Conservation (phyloP, 2,888 invertebrate genomes). For the Ormyrus thymus region DNA sequence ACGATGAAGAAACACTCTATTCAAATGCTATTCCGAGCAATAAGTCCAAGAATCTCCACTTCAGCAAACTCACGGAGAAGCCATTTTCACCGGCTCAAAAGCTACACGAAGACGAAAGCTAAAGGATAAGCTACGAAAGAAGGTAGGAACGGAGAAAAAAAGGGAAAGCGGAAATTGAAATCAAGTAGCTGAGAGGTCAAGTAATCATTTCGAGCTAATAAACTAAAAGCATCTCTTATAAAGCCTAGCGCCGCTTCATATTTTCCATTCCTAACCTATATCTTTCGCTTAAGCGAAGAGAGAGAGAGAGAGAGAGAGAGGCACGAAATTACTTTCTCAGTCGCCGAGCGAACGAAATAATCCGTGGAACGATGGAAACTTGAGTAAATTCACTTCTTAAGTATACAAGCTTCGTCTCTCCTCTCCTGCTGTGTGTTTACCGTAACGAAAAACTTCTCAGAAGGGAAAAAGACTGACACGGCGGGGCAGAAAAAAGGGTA, state of each 20-base stretch:
- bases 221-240: slow-evolving; percentile 63
- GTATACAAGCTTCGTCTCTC: slow-evolving; percentile 14
- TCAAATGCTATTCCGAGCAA: no score
- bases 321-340: slow-evolving; percentile 64
- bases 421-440: neutral
- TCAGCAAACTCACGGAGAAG: neutral
- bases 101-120: neutral
- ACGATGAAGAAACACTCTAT: no score
- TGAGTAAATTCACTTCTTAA: slow-evolving; percentile 51
- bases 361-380: slow-evolving; percentile 53
- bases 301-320: neutral
- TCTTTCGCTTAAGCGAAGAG: neutral
- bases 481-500: neutral
- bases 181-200: slow-evolving; percentile 46
- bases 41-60: no score
- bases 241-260: neutral
- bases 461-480: neutral
- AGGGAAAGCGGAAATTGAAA: slow-evolving; percentile 40
- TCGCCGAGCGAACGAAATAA: slow-evolving; percentile 60
- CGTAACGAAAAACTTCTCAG: neutral
- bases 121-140: slow-evolving; percentile 2
- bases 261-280: slow-evolving; percentile 50
- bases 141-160: neutral
- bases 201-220: slow-evolving; percentile 65
- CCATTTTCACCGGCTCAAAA: neutral